Base-by-base conservation (phyloP, 2,797 vertebrate genomes). In the Pogonophryne albipinna region DNA sequence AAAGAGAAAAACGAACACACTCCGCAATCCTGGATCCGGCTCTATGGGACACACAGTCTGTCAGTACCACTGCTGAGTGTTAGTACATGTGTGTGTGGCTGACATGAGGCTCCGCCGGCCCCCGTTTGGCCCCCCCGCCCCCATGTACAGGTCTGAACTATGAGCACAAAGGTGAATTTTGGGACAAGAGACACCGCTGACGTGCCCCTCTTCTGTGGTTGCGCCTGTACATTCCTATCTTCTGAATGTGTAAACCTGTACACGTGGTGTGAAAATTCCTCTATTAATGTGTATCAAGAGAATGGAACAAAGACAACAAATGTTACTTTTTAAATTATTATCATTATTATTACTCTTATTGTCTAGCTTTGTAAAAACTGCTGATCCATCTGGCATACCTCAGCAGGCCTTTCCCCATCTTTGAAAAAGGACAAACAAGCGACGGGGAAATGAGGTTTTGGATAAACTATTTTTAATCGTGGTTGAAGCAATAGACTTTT, bases 401-500 rank as follows among this genome's bases (percentile, higher is more conserved):
- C 96, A 96, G 95, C 95, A 95, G 93, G 85, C 82, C 83, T 81
- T 72, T 73, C 86, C 89, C 83, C 87, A 87, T 87, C 92, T 92
- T 89, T 84, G 89, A 85, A 89, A 90, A 90, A 78, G 85, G 91
- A 91, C 88, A 86, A 86, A 82, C 6, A 67, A 79, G 83, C 17
- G 51, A 86, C 50, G 86, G 91, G 91, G 83, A 88, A 85, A 80
- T 75, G 76, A 90, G 84, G 88, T 94, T 95, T 95, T 93, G 91
- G 91, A 95, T 96, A 96, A 96, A 95, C 95, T 97, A 96, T 96
- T 98, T 98, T 97, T 96, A 96, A 97, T 96, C 96, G 97, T 98
- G 96, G 95, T 97, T 97, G 96, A 99, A 99, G 98, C 97, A 98
- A 98, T 98, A 98, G 97, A 97, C 96, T 96, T 97, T 95, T 96